Evolutionary conservation across 2,888 invertebrate species (phyloP).

Genomic region (Yponomeuta cagnagella): DNA sequence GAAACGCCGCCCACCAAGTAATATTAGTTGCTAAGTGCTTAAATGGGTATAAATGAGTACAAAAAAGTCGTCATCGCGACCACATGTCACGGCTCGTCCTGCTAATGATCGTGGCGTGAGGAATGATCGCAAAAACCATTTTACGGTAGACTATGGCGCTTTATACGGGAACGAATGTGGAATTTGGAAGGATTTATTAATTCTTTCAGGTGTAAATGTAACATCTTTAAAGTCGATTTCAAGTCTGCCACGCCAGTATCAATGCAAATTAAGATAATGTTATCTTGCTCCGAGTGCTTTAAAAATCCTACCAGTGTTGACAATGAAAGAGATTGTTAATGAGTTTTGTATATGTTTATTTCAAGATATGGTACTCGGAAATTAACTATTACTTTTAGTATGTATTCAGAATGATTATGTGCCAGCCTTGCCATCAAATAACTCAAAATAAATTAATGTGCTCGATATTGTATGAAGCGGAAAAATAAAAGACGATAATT

Average conservation of each 20-base stretch:
- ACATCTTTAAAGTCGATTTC: not conserved
- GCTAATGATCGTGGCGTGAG: not conserved
- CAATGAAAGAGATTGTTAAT: not conserved
- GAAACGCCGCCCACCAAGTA: constrained; percentile 21
- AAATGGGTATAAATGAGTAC: not conserved
- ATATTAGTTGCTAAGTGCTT: constrained; percentile 7
- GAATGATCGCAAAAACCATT: not conserved
- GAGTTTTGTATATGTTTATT: not conserved
- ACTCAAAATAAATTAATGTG: not conserved
- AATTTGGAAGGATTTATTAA: too few relatives aligned
- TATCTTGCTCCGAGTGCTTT: not conserved
- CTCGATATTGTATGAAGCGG: not conserved
- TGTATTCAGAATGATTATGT: not conserved
- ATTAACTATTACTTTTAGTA: not conserved
- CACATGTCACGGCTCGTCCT: not conserved
- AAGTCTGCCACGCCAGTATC: not conserved
- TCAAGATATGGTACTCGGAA: not conserved
- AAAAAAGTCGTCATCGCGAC: not conserved
- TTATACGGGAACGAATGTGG: too few relatives aligned
- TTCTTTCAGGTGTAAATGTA: too few relatives aligned
- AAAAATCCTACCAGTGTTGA: not conserved
- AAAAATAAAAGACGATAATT: too few relatives aligned
- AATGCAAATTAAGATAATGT: not conserved
- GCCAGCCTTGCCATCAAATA: not conserved
- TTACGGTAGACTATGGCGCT: too few relatives aligned